Conservation (phyloP, 1,140 invertebrate genomes). For the Lucilia sericata region DNA sequence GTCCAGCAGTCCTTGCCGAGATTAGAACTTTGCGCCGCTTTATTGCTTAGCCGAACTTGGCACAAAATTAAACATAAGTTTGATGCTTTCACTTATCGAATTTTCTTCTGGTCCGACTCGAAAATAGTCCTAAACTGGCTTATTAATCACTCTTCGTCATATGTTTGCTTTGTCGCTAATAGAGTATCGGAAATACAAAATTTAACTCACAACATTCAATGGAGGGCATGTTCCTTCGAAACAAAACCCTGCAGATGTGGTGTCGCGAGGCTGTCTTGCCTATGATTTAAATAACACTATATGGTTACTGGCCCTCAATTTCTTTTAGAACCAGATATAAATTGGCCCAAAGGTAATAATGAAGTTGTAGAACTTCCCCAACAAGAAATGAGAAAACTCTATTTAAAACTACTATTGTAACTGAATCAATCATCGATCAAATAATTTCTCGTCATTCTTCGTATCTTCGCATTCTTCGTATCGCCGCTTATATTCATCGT, state of each 20-base stretch:
- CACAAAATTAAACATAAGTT: not conserved
- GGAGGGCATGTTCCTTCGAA: slow-evolving; percentile 53
- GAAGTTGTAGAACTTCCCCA: not conserved
- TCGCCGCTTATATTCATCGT: slow-evolving; percentile 20
- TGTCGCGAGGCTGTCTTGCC: slow-evolving; percentile 23
- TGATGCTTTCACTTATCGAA: not conserved
- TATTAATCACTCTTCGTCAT: slow-evolving; percentile 24
- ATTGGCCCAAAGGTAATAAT: not conserved
- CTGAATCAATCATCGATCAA: not conserved
- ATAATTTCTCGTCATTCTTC: slow-evolving; percentile 11
- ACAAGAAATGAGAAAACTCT: not conserved
- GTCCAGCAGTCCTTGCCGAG: not conserved
- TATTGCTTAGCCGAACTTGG: not conserved
- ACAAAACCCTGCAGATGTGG: slow-evolving; percentile 49
- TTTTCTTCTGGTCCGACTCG: slow-evolving; percentile 42
- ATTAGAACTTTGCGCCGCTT: slow-evolving; percentile 51
- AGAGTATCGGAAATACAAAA: slow-evolving; percentile 54
- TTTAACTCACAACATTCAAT: slow-evolving; percentile 46
- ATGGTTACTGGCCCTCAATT: slow-evolving; percentile 5
- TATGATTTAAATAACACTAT: not conserved
- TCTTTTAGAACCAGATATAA: not conserved
- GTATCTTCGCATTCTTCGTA: slow-evolving; percentile 9
- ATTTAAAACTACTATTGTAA: not conserved
- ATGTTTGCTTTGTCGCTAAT: slow-evolving; percentile 57
- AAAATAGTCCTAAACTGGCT: slow-evolving; percentile 46